Evolutionary conservation across 2,113 vertebrate species (phyloP).

Genomic region (Ammospiza nelsoni): DNA sequence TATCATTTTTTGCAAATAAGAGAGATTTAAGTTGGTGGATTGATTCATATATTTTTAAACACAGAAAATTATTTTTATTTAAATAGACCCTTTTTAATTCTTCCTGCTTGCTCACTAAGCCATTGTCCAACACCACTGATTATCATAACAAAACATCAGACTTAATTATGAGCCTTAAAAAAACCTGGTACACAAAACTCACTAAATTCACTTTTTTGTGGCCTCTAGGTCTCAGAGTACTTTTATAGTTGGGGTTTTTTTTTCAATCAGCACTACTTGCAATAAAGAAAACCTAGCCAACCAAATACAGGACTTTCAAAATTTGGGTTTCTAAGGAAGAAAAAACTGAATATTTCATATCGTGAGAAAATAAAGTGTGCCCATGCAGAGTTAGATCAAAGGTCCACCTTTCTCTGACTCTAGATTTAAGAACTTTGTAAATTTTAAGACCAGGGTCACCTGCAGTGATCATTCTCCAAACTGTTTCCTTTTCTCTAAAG

Average conservation of each 20-base stretch:
- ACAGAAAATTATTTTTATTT: not conserved
- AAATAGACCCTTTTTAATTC: no score
- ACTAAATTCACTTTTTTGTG: not conserved
- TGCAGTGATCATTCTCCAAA: not conserved
- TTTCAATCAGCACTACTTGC: not conserved
- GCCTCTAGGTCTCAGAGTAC: not conserved
- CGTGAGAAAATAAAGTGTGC: not conserved
- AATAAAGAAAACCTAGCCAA: not conserved
- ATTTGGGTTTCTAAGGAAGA: not conserved
- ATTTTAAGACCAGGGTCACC: not conserved
- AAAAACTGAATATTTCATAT: not conserved
- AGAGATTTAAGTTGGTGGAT: not conserved
- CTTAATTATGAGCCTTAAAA: not conserved
- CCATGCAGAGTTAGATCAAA: not conserved
- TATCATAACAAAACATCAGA: not conserved
- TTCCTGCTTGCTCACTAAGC: not conserved
- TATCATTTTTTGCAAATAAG: not conserved
- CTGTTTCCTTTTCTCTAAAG: not conserved
- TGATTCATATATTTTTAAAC: not conserved
- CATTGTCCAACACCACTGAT: not conserved
- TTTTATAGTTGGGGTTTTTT: not conserved
- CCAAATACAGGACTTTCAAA: not conserved
- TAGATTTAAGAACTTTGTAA: not conserved
- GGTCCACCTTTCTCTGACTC: not conserved
- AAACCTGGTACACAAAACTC: accelerated